Percentiles rank a stretch among this genome's conserved stretches.
phyloP scores from a whole-genome alignment of 2,888 invertebrate genomes.

The Cerceris ruficornis region DNA sequence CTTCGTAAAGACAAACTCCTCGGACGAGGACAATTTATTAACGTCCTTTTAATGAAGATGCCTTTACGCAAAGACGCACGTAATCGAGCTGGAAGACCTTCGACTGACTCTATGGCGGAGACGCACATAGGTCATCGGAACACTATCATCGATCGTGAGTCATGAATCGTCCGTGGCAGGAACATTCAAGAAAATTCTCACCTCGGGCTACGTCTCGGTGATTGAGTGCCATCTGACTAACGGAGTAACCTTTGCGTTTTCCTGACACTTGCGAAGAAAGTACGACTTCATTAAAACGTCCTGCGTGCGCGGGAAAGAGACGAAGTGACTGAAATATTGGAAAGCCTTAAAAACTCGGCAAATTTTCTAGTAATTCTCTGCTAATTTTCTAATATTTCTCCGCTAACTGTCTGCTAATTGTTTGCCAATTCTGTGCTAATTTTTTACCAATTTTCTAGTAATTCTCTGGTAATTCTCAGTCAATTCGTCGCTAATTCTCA shows the following conservation, averaged over 20 bases:
- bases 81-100: constrained; percentile 34
- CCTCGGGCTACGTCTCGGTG: not conserved
- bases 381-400: no score
- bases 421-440: no score
- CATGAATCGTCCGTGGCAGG: constrained; percentile 51
- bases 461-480: no score
- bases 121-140: constrained; percentile 46
- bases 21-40: no score
- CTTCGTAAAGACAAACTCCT: no score
- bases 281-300: not conserved
- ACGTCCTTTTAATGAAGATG: constrained; percentile 22
- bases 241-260: constrained; percentile 39
- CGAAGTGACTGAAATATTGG: no score
- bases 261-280: not conserved
- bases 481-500: no score
- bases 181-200: constrained; percentile 44
- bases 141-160: constrained; percentile 53
- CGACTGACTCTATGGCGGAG: constrained; percentile 27
- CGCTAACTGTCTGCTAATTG: no score
- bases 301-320: no score
- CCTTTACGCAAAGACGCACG: constrained; percentile 28
- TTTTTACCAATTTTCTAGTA: no score
- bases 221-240: constrained; percentile 1
- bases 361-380: no score
- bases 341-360: no score